A percentile compares a stretch with the other conserved stretches of the same genome.
These are phyloP conservation scores for Spinus olivaceus DNA, from an alignment of 2,797 vertebrate species.

Conservation along the genomic window DNA sequence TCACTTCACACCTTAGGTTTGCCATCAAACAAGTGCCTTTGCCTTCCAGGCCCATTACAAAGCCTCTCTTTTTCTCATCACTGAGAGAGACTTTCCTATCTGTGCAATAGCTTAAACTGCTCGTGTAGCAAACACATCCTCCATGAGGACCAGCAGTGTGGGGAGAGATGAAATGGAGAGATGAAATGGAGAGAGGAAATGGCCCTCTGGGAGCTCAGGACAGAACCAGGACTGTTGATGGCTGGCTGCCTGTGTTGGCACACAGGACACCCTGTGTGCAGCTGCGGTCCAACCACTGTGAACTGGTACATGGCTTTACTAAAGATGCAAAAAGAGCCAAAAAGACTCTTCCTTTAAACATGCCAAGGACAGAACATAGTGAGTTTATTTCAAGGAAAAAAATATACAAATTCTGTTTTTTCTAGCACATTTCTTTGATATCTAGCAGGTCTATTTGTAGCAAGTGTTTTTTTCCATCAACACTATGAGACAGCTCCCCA, in stretches of 20 bases:
- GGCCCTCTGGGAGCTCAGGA: not conserved
- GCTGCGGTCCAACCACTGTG: not conserved
- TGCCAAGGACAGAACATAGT: not conserved
- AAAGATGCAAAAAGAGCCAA: not conserved
- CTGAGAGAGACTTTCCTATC: not conserved
- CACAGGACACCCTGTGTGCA: accelerated
- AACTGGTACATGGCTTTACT: not conserved
- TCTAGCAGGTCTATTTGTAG: not conserved
- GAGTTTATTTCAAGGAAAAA: not conserved
- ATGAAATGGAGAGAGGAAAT: not conserved
- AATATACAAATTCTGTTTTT: not conserved
- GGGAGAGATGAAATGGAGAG: not conserved
- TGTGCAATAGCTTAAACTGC: not conserved
- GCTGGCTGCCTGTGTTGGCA: not conserved
- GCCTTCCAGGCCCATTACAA: not conserved
- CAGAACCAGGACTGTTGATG: not conserved
- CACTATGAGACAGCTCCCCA: not conserved
- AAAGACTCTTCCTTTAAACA: not conserved
- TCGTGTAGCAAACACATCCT: not conserved
- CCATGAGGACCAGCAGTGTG: accelerated
- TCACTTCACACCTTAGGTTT: not conserved
- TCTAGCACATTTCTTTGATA: not conserved
- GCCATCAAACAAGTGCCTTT: not conserved
- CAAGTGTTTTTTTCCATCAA: not conserved
- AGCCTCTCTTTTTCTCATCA: not conserved